Evolutionary conservation across 2,888 invertebrate species (phyloP).

Genomic region (Liopterus haemorrhoidalis): DNA sequence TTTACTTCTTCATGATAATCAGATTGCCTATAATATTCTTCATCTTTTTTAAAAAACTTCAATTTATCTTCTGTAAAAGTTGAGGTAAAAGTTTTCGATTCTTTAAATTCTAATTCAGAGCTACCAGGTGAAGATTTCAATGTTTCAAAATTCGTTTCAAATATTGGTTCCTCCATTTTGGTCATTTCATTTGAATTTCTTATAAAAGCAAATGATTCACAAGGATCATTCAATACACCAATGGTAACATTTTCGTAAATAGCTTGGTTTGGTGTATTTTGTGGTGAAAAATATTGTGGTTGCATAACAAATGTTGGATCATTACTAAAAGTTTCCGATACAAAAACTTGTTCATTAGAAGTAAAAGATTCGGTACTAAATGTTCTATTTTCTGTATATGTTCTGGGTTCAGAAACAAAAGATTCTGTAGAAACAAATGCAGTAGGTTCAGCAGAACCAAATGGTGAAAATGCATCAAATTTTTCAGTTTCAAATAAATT

Average conservation of each 20-base stretch:
- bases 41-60: slow-evolving; percentile 10
- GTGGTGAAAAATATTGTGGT: no score
- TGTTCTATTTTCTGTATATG: no score
- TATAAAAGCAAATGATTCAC: slow-evolving; percentile 26
- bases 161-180: slow-evolving; percentile 4
- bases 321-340: no score
- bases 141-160: slow-evolving; percentile 8
- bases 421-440: no score
- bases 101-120: slow-evolving; percentile 5
- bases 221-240: slow-evolving; percentile 19
- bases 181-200: slow-evolving; percentile 13
- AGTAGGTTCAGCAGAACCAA: no score
- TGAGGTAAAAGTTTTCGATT: slow-evolving; percentile 1
- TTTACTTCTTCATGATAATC: slow-evolving; percentile 16
- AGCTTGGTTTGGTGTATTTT: no score
- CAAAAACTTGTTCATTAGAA: no score
- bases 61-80: slow-evolving; percentile 11
- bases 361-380: no score
- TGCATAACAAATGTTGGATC: slow-evolving; percentile 9
- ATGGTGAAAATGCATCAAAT: slow-evolving; percentile 38
- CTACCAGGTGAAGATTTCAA: not conserved
- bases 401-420: no score
- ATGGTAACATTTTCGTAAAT: slow-evolving; percentile 35
- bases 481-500: slow-evolving; percentile 13
- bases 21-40: slow-evolving; percentile 12